Conservation (phyloP, 92 coral and sea anemone genomes). For the Ricordea florida region DNA sequence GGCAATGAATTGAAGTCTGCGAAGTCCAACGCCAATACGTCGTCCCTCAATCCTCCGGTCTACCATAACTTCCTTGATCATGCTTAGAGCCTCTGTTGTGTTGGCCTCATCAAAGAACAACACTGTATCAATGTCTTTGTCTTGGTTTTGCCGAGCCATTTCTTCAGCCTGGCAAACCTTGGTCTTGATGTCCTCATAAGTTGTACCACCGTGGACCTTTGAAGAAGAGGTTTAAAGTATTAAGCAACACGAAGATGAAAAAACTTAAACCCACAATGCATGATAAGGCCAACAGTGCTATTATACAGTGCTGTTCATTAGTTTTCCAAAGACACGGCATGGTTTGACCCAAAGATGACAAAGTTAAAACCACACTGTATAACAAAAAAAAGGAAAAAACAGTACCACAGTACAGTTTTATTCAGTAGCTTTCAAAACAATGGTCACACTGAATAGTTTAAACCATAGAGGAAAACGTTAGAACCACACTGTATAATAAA, state of each 20-base stretch:
- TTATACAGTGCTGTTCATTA: too few relatives aligned
- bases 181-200: slow-evolving; percentile 64
- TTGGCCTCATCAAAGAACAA: slow-evolving; percentile 87
- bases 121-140: slow-evolving; percentile 69
- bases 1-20: slow-evolving; percentile 75
- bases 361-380: too few relatives aligned
- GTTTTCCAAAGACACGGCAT: too few relatives aligned
- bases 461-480: too few relatives aligned
- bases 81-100: slow-evolving; percentile 81
- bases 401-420: too few relatives aligned
- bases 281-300: not conserved
- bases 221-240: not conserved
- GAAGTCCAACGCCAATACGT: slow-evolving; percentile 57
- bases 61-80: slow-evolving; percentile 88
- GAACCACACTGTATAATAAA: too few relatives aligned
- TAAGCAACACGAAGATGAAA: not conserved
- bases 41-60: slow-evolving; percentile 80
- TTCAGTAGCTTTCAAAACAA: too few relatives aligned
- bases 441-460: too few relatives aligned
- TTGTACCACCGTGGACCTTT: slow-evolving; percentile 89
- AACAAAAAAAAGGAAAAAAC: too few relatives aligned
- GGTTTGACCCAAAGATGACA: too few relatives aligned
- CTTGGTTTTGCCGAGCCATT: slow-evolving; percentile 59
- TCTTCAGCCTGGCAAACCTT: slow-evolving; percentile 80
- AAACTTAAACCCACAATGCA: not conserved